phyloP scores from a whole-genome alignment of 2,888 invertebrate genomes.

The Eupithecia inturbata region DNA sequence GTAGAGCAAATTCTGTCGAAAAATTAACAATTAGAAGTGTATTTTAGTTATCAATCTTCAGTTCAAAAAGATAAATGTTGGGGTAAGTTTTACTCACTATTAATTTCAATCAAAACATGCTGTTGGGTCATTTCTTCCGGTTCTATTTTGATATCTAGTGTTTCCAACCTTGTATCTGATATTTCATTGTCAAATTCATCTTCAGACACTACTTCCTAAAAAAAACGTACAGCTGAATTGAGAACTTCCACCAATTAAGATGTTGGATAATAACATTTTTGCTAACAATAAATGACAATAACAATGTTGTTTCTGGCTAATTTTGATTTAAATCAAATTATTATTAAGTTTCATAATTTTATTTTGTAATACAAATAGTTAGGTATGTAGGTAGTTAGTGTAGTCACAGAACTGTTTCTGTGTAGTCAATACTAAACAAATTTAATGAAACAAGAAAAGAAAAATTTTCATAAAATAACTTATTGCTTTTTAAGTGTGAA shows the following conservation, averaged over 20 bases:
- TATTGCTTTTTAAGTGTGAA: too few species aligned
- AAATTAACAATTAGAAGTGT: neutral
- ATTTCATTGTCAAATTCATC: slow-evolving; percentile 57
- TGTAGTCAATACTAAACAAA: too few species aligned
- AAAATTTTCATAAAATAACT: too few species aligned
- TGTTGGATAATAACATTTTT: neutral
- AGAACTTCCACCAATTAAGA: neutral
- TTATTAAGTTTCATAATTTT: too few species aligned
- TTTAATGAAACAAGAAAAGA: too few species aligned
- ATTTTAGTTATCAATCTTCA: too few species aligned
- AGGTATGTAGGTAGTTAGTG: too few species aligned
- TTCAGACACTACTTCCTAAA: slow-evolving; percentile 64
- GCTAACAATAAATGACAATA: too few species aligned
- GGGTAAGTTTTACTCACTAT: slow-evolving; percentile 50
- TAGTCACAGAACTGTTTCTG: too few species aligned
- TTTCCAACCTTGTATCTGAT: slow-evolving; percentile 32
- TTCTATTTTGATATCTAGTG: slow-evolving; percentile 73
- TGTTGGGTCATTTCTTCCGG: slow-evolving; percentile 65
- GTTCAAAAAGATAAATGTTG: too few species aligned
- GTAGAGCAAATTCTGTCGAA: neutral
- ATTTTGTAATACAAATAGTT: too few species aligned
- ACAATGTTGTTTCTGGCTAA: neutral
- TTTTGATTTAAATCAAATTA: too few species aligned
- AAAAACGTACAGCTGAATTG: neutral
- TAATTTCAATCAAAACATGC: slow-evolving; percentile 51